phyloP scores from a whole-genome alignment of 2,797 vertebrate species.

The Apodemus agrarius region DNA sequence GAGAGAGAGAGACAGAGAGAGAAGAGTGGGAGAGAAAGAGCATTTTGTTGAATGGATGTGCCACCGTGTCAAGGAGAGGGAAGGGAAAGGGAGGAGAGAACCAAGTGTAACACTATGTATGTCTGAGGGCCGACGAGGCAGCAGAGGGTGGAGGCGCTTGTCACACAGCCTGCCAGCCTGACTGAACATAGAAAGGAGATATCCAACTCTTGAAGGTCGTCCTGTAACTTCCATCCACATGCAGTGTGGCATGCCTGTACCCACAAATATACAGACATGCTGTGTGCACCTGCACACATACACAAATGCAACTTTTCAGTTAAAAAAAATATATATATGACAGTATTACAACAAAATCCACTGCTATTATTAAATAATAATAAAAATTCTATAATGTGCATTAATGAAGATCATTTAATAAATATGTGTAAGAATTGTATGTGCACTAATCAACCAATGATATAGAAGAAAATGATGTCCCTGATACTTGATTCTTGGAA shows the following conservation, averaged over 20 bases:
- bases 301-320: not conserved
- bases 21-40: rapidly evolving
- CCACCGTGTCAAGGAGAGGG: not conserved
- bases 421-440: not conserved
- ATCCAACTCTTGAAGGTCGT: not conserved
- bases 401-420: conserved; percentile 27
- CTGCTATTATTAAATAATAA: not conserved
- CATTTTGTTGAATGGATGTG: not conserved
- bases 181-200: not conserved
- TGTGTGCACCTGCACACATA: not conserved
- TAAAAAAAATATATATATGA: not conserved
- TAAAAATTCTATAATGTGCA: not conserved
- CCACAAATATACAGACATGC: not conserved
- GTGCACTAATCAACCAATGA: not conserved
- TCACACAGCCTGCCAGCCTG: not conserved
- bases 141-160: not conserved
- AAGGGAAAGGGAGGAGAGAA: not conserved
- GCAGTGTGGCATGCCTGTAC: not conserved
- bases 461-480: not conserved
- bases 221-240: not conserved
- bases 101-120: not conserved
- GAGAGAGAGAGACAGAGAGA: not conserved
- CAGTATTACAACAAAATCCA: not conserved
- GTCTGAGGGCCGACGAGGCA: not conserved
- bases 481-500: not conserved